Percentiles rank a stretch among this genome's conserved stretches.
Evolutionary conservation across 1,140 invertebrate genomes (phyloP).

Genomic region (Anastrepha obliqua): DNA sequence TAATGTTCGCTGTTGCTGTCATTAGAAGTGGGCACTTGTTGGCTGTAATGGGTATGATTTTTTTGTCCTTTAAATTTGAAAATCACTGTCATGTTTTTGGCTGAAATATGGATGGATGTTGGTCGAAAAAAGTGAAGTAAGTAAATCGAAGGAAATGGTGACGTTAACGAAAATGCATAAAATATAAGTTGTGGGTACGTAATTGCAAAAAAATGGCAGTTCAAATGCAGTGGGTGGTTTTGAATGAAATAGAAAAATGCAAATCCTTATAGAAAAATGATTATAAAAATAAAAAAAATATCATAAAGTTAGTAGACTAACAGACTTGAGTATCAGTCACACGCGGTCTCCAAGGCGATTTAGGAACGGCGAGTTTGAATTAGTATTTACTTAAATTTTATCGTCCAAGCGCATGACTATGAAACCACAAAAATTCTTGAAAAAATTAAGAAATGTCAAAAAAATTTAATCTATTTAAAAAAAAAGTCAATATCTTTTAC

Average conservation of each 20-base stretch:
- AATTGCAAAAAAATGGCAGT: not conserved
- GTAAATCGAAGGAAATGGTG: not conserved
- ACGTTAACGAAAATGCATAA: slow-evolving; percentile 18
- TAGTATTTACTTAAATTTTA: too few relatives aligned
- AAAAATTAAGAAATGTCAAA: too few relatives aligned
- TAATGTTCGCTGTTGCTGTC: not conserved
- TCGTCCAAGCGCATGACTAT: too few relatives aligned
- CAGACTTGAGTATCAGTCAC: too few relatives aligned
- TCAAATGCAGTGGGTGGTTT: not conserved
- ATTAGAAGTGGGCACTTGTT: slow-evolving; percentile 18
- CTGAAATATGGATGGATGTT: not conserved
- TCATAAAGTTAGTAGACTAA: too few relatives aligned
- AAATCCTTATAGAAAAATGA: not conserved
- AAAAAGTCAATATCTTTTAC: too few relatives aligned
- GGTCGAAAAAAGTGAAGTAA: not conserved
- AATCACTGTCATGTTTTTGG: slow-evolving; percentile 47
- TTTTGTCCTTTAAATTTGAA: slow-evolving; percentile 16
- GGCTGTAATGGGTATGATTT: not conserved
- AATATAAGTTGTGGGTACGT: slow-evolving; percentile 14
- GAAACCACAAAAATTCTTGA: too few relatives aligned
- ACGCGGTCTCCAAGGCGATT: too few relatives aligned
- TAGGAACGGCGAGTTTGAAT: too few relatives aligned
- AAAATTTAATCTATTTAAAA: too few relatives aligned
- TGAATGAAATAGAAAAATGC: not conserved
- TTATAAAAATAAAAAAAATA: not conserved